Conservation (phyloP, 2,797 vertebrate species). For the Tenualosa thibaudeaui region DNA sequence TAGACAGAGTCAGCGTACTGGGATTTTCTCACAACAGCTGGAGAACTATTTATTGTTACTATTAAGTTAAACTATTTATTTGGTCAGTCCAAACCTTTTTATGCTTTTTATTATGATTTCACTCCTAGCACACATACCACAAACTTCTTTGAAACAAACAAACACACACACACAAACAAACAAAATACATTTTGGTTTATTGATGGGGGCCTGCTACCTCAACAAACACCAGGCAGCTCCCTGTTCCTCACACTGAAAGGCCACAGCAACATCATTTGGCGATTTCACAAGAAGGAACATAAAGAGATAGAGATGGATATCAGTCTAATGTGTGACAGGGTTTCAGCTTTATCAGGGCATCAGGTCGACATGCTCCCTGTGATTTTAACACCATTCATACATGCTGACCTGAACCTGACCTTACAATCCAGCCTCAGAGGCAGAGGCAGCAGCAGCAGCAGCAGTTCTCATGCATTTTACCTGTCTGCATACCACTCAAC, state of each 20-base stretch:
- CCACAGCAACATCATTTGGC: not conserved
- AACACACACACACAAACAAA: too few species aligned
- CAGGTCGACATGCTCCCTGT: not conserved
- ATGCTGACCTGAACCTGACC: constrained; percentile 8
- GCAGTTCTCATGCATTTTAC: not conserved
- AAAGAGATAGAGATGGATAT: constrained; percentile 12
- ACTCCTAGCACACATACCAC: not conserved
- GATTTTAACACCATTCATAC: constrained; percentile 9
- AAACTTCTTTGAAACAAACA: not conserved
- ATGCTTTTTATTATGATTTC: not conserved
- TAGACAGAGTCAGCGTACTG: not conserved
- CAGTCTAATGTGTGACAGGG: not conserved
- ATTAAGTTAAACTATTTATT: too few species aligned
- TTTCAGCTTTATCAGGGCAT: constrained; percentile 9
- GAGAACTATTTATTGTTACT: not conserved
- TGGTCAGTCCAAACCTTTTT: not conserved
- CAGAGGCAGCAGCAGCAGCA: not conserved
- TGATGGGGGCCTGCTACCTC: not conserved
- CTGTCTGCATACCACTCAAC: not conserved
- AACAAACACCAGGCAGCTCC: not conserved
- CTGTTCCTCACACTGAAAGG: not conserved
- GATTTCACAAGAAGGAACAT: not conserved
- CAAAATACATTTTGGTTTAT: not conserved
- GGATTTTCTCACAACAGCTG: not conserved
- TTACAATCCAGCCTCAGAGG: not conserved